Evolutionary conservation across 1,140 invertebrate genomes (phyloP).

Genomic region (Drosophila carrolli): DNA sequence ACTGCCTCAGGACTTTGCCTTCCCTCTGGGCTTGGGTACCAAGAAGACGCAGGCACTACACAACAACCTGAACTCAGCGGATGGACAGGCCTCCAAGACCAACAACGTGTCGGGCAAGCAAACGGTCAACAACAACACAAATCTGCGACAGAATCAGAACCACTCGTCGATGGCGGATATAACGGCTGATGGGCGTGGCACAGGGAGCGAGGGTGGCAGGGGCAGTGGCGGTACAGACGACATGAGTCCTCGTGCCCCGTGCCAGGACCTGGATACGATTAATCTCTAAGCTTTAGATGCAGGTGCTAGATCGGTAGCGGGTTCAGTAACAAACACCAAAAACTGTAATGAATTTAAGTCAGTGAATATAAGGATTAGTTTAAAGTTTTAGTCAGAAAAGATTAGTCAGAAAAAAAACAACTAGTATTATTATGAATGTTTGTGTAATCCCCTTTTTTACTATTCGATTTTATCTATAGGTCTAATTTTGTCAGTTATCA

Average conservation of each 20-base stretch:
- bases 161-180: conserved; percentile 77
- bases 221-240: conserved; percentile 60
- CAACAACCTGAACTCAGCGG: conserved; percentile 48
- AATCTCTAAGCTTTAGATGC: conserved; percentile 85
- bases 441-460: background rate
- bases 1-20: conserved; percentile 87
- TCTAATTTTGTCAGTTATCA: conserved; percentile 4
- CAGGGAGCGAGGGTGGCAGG: conserved; percentile 18
- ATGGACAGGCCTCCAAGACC: conserved; percentile 24
- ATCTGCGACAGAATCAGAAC: conserved; percentile 65
- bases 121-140: conserved; percentile 74
- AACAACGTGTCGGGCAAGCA: conserved; percentile 84
- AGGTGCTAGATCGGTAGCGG: conserved; percentile 9
- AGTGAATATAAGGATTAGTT: conserved; percentile 4
- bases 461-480: background rate
- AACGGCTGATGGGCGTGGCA: conserved; percentile 38
- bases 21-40: conserved; percentile 73
- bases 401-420: background rate
- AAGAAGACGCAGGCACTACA: conserved; percentile 74
- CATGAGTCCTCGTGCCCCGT: conserved; percentile 85
- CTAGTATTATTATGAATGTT: conserved; percentile 30
- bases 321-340: conserved; percentile 60
- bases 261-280: conserved; percentile 88
- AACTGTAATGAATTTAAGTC: conserved; percentile 49
- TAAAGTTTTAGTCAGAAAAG: conserved; percentile 9